A percentile compares a stretch with the other conserved stretches of the same genome.
These are phyloP conservation scores for Bufo gargarizans DNA, from an alignment of 2,113 vertebrate species.

Conservation along the genomic window DNA sequence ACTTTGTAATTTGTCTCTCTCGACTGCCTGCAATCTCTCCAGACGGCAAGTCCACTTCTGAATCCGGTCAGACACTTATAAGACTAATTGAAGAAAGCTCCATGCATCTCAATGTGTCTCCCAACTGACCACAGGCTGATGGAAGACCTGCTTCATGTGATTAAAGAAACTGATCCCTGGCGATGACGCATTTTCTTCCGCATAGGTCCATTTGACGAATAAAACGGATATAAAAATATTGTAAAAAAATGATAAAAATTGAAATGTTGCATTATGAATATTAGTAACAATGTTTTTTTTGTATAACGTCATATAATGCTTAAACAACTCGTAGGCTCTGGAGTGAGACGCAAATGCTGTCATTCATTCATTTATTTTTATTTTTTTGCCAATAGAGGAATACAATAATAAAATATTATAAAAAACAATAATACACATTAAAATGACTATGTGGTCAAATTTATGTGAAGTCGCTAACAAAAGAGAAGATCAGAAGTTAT, in stretches of 20 bases:
- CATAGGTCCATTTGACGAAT: not conserved
- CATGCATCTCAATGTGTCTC: constrained; percentile 17
- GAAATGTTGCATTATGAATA: not conserved
- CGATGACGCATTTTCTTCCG: not conserved
- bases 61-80: not conserved
- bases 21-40: not conserved
- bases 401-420: not conserved
- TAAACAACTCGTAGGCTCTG: too few relatives aligned
- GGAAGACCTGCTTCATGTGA: not conserved
- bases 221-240: not conserved
- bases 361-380: too few relatives aligned
- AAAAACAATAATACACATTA: not conserved
- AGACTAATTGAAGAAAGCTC: constrained; percentile 15
- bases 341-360: too few relatives aligned
- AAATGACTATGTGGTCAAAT: not conserved
- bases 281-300: not conserved
- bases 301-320: too few relatives aligned
- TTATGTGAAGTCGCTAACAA: not conserved
- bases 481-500: not conserved
- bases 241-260: not conserved
- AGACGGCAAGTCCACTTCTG: not conserved
- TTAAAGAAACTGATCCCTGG: not conserved
- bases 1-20: not conserved
- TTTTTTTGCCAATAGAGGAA: not conserved
- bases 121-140: constrained; percentile 11